phyloP scores from a whole-genome alignment of 1,140 invertebrate genomes.

The Lerema accius region DNA sequence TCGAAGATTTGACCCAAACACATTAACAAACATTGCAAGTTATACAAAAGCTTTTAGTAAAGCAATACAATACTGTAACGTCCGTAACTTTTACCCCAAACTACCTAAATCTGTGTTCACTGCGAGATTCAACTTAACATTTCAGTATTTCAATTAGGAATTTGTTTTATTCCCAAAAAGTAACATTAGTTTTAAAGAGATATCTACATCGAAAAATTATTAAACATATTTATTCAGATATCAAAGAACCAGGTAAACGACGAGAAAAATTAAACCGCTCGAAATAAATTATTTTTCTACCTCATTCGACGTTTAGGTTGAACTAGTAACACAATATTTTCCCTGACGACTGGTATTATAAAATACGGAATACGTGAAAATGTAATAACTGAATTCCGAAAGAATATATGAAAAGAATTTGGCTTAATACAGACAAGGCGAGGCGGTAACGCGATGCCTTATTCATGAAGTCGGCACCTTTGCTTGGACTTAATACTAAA shows the following conservation, averaged over 20 bases:
- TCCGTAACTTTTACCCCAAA: too few species aligned
- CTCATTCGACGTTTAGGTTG: background rate
- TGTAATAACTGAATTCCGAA: conserved; percentile 41
- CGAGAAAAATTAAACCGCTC: background rate
- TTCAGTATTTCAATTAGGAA: too few species aligned
- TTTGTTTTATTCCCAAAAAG: too few species aligned
- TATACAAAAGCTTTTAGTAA: too few species aligned
- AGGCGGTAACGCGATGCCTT: conserved; percentile 62
- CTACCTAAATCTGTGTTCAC: too few species aligned
- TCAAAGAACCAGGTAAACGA: background rate
- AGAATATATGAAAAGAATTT: conserved; percentile 57
- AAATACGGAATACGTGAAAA: conserved; percentile 26
- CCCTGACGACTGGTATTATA: background rate
- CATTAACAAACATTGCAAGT: too few species aligned
- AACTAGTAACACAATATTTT: background rate
- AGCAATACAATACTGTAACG: too few species aligned
- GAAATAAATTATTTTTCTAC: background rate
- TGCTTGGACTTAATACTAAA: conserved; percentile 53
- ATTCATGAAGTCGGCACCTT: conserved; percentile 65
- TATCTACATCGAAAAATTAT: too few species aligned
- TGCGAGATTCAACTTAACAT: too few species aligned
- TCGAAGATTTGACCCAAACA: too few species aligned
- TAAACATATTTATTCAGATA: too few species aligned
- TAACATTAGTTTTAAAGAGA: too few species aligned
- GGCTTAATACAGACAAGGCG: conserved; percentile 58